A percentile compares a stretch with the other conserved stretches of the same genome.
These are phyloP conservation scores for Sus cebifrons DNA, from an alignment of 2,797 vertebrate genomes.

Conservation along the genomic window DNA sequence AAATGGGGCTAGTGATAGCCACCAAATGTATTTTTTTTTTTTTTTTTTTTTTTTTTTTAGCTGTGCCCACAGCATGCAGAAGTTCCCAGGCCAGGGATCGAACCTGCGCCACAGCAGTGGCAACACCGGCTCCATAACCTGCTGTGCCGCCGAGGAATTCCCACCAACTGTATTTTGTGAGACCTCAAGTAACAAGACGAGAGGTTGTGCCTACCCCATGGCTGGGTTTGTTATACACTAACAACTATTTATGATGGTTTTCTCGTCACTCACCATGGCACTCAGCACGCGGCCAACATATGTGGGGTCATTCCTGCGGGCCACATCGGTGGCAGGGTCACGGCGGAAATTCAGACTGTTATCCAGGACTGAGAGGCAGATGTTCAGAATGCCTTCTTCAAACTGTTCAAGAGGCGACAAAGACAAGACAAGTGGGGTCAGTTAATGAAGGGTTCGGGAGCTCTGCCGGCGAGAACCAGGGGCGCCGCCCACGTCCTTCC, in stretches of 20 bases:
- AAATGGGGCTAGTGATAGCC: background rate
- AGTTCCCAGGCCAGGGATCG: no score
- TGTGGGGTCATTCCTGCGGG: slow-evolving; percentile 88
- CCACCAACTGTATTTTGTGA: background rate
- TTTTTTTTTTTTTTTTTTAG: background rate
- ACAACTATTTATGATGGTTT: background rate
- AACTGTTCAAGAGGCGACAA: slow-evolving; percentile 86
- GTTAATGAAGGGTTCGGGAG: background rate
- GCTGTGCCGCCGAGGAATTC: no score
- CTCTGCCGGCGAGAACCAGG: background rate
- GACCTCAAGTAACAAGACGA: background rate
- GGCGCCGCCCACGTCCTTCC: background rate
- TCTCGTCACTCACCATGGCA: slow-evolving; percentile 90
- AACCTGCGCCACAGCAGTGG: no score
- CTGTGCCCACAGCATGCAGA: no score
- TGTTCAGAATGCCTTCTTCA: slow-evolving; percentile 89
- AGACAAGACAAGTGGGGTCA: background rate
- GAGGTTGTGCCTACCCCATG: accelerated
- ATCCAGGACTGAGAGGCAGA: slow-evolving; percentile 90
- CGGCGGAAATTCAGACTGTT: slow-evolving; percentile 88
- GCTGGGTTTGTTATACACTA: background rate
- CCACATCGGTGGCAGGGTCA: slow-evolving; percentile 88
- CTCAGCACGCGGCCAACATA: slow-evolving; percentile 91
- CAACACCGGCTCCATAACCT: no score
- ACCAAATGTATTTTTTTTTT: background rate